A percentile compares a stretch with the other conserved stretches of the same genome.
phyloP scores from a whole-genome alignment of 2,113 vertebrate species.

The Puffinus mauretanicus region DNA sequence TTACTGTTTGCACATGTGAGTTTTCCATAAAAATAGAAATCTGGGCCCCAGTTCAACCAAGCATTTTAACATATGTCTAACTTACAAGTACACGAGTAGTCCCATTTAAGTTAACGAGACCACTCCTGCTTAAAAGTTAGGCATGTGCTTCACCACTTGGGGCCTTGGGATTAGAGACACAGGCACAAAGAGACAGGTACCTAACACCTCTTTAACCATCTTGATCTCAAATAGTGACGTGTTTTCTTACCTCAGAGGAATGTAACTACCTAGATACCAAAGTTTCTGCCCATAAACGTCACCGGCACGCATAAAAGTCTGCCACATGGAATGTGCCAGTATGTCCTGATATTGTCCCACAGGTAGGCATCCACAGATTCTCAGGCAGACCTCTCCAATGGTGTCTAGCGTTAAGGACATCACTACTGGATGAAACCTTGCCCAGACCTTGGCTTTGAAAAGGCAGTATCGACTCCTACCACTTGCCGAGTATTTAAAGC shows the following conservation, averaged over 20 bases:
- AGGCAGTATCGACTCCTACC: background rate
- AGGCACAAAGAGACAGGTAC: background rate
- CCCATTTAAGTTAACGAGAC: background rate
- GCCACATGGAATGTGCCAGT: background rate
- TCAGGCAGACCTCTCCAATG: background rate
- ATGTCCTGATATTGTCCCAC: background rate
- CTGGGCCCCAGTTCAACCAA: conserved; percentile 28
- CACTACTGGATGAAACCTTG: background rate
- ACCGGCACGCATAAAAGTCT: background rate
- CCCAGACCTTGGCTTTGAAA: background rate
- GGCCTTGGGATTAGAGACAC: background rate
- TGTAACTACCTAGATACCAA: background rate
- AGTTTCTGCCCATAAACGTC: background rate
- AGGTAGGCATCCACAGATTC: background rate
- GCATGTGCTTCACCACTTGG: background rate
- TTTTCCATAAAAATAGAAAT: conserved; percentile 48
- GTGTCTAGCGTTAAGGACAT: background rate
- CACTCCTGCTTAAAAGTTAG: background rate
- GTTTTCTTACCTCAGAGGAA: background rate
- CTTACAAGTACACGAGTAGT: background rate
- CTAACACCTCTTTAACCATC: background rate
- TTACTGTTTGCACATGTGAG: conserved; percentile 48
- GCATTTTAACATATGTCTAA: conserved; percentile 31
- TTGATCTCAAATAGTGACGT: rapidly evolving
- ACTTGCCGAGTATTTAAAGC: background rate